Evolutionary conservation across 2,797 vertebrate species (phyloP).

Genomic region (Lophius americanus): DNA sequence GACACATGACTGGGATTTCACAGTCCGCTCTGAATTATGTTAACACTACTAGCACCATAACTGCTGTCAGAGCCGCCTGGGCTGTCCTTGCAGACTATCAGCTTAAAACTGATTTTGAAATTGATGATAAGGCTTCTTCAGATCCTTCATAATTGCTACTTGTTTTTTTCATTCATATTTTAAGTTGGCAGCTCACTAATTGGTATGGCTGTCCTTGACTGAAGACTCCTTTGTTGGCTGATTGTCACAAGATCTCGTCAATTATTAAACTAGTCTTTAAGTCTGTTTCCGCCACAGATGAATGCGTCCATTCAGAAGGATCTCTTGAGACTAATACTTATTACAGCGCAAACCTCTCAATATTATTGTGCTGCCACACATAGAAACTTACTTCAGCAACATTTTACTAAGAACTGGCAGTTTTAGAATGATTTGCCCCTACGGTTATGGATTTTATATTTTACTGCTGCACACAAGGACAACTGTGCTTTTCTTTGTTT

Average conservation of each 20-base stretch:
- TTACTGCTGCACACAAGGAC: not conserved
- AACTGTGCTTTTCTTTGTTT: not conserved
- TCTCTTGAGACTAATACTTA: not conserved
- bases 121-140: not conserved
- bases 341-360: conserved; percentile 2
- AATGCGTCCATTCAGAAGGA: not conserved
- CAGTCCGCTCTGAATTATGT: conserved; percentile 1
- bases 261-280: conserved; percentile 24
- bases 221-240: conserved; percentile 16
- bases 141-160: not conserved
- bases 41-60: conserved; percentile 3
- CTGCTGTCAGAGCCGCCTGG: conserved; percentile 17
- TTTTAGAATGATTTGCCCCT: too few relatives aligned
- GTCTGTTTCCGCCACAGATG: conserved; percentile 7
- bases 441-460: too few relatives aligned
- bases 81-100: not conserved
- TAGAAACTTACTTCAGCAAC: not conserved
- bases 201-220: not conserved
- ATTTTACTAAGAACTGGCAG: not conserved
- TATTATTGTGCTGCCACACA: not conserved
- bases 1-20: not conserved
- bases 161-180: conserved; percentile 10
- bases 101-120: conserved; percentile 2
- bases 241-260: conserved; percentile 26
- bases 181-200: conserved; percentile 19